Evolutionary conservation across 2,113 vertebrate genomes (phyloP), one percentile per base, ranked within the genome.

Genomic region (Cyrtonyx montezumae): DNA sequence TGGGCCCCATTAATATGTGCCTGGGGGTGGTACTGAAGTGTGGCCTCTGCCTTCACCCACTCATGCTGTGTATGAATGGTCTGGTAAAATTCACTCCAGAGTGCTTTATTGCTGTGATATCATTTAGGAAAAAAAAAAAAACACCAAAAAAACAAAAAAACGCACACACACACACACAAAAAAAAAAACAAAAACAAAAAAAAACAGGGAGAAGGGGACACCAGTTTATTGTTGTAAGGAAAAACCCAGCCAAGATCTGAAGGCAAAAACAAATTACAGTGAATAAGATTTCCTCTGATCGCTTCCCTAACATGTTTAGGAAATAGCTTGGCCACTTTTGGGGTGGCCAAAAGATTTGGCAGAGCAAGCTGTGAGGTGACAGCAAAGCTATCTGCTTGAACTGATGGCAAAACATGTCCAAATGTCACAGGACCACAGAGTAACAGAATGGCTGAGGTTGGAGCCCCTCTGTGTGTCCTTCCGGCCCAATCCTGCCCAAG

Each of bases 1-100:
- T 84, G 63, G 90, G 85, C 67, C 82, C 77, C 22, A 48, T 94
- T 78, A 87, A 66, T 75, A 68, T 0, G 6, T 53, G 37, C 26
- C 45, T 48, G 40, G 28, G 71, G 77, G 58, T 17, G 61, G 58
- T 46, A 46, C 63, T 93, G 83, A 11, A 43, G 88, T 75, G 88
- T 77, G 84, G 67, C 84, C 90, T 94, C 84, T 90, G 76, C 86
- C 70, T 88, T 94, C 62, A 86, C 81, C 84, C 88, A 70, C 23
- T 34, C 80, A 83, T 89, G 58, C 79, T 71, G 65, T 46, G 22
- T n/a, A 43, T 68, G 90, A 79, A 61, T 1, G 4, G 48, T 61
- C 49, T 63, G 71, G 90, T 77, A 83, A 90, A 84, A 79, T 61
- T 79, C 36, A 58, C 36, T 70, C 58, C 2, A 1, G 58, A 79